Base-by-base conservation (phyloP, 2,888 invertebrate species). In the Archaeoteleia sp. region DNA sequence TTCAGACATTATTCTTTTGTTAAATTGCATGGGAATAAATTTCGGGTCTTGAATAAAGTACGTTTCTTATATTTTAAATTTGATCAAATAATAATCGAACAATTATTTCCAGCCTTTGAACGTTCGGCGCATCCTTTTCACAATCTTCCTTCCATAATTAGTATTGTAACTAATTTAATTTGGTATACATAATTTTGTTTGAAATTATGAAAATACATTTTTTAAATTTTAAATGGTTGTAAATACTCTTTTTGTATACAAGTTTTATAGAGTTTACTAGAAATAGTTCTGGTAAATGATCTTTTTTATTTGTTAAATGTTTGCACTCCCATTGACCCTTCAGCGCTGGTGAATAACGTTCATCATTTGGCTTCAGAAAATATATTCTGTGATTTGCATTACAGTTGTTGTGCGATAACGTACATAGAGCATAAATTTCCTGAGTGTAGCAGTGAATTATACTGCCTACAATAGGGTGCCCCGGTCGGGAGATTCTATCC, bases 341-440 rank as follows among this genome's bases (percentile, higher is more conserved):
- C 58, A 66, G 74, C 75, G 77, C 77, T 76, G 70, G 71, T 75
- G 75, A 72, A 78, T 63, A 74, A 77, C 75, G 74, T 77, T 79
- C 76, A 72, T 78, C 76, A 71, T 79, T 80, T 79, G 81, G 78
- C 79, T 81, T 81, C 82, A 83, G 79, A 73, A 82, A 81, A 79
- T 81, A 76, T 80, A 81, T 82, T 82, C 76, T 84, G 78, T 84
- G 81, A 80, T 84, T 84, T 84, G 79, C 80, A 84, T 84, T 84
- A 80, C 83, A 84, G 84, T 83, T 81, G 78, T 82, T 76, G 78
- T 78, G 78, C 79, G 80, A 80, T 76, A 74, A 79, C 78, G 80
- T 79, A 81, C 82, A 78, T 78, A 80, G 77, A 79, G 78, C 79
- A 79, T 82, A 79, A 79, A 74, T 81, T 82, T 74, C 82, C 80